Evolutionary conservation across 2,113 vertebrate species (phyloP).

Genomic region (Lathamus discolor): DNA sequence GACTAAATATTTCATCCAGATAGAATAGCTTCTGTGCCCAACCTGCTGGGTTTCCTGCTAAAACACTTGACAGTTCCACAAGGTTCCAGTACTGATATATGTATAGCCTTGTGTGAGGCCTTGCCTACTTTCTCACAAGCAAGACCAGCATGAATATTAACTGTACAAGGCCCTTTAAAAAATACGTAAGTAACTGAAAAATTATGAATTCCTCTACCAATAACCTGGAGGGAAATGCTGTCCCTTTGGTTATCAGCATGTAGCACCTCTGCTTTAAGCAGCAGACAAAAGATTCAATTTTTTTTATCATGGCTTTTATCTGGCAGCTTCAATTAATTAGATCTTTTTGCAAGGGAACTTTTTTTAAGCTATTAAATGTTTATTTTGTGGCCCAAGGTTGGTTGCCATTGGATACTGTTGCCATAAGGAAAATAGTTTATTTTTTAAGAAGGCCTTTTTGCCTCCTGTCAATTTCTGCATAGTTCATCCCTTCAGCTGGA

Average conservation of each 20-base stretch:
- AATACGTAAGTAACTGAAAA: not conserved
- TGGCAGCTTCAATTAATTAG: not conserved
- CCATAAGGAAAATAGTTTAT: not conserved
- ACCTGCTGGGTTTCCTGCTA: not conserved
- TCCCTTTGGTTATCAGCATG: not conserved
- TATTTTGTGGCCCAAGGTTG: not conserved
- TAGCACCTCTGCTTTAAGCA: not conserved
- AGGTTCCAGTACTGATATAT: not conserved
- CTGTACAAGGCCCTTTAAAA: not conserved
- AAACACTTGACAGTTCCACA: not conserved
- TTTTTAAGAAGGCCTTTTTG: not conserved
- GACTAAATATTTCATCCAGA: not conserved
- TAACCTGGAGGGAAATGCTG: not conserved
- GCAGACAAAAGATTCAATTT: not conserved
- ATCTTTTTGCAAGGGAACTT: not conserved
- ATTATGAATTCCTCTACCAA: not conserved
- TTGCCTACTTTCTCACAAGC: not conserved
- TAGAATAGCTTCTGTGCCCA: not conserved
- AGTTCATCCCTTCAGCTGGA: not conserved
- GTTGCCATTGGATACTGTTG: not conserved
- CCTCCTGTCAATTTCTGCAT: not conserved
- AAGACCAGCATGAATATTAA: not conserved
- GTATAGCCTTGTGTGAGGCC: not conserved
- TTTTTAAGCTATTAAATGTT: not conserved
- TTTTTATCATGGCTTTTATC: not conserved